Percentiles rank a stretch among this genome's conserved stretches.
phyloP scores from a whole-genome alignment of 2,113 vertebrate genomes.

The Elephas maximus region DNA sequence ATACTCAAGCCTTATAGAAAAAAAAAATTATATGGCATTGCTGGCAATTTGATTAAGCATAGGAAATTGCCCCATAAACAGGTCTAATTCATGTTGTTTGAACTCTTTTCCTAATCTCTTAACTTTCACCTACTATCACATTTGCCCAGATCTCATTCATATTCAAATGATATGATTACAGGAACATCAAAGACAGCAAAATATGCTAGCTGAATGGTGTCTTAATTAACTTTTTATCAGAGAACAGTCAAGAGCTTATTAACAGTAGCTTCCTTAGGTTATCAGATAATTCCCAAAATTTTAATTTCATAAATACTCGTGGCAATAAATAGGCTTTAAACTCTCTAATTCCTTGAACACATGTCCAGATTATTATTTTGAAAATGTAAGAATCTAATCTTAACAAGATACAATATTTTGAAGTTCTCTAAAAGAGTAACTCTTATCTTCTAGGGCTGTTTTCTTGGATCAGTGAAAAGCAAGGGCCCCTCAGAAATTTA shows the following conservation, averaged over 20 bases:
- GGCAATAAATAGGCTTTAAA: not conserved
- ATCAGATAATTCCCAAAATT: not conserved
- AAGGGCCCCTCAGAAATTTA: not conserved
- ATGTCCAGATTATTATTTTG: not conserved
- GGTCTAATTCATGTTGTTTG: not conserved
- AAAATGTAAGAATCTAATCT: not conserved
- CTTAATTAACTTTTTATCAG: constrained; percentile 41
- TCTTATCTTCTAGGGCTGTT: not conserved
- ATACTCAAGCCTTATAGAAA: not conserved
- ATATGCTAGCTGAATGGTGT: not conserved
- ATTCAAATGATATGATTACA: not conserved
- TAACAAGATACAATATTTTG: not conserved
- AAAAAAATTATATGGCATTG: not conserved
- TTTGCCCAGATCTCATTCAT: not conserved
- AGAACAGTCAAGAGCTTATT: not conserved
- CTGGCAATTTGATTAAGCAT: not conserved
- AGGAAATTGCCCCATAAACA: not conserved
- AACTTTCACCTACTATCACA: not conserved
- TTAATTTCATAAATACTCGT: not conserved
- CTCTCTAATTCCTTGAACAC: not conserved
- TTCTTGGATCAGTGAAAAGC: not conserved
- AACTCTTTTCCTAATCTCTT: not conserved
- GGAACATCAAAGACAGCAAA: not conserved
- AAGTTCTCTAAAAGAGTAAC: not conserved
- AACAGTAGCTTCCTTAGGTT: not conserved